phyloP scores from a whole-genome alignment of 2,113 vertebrate species.

The Vicugna pacos region DNA sequence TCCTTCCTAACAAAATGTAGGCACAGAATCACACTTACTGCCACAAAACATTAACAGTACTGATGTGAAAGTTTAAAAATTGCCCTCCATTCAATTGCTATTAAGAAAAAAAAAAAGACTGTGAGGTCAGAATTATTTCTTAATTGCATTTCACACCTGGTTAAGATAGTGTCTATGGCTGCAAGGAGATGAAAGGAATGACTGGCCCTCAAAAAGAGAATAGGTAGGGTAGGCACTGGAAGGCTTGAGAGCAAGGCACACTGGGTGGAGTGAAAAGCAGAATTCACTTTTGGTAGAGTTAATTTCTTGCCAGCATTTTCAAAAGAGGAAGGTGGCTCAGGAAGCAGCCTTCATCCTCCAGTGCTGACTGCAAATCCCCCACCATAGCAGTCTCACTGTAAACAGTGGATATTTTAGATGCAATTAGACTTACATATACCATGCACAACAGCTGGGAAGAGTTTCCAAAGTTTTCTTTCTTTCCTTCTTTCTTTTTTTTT shows the following conservation, averaged over 20 bases:
- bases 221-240: constrained; percentile 39
- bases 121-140: constrained; percentile 72
- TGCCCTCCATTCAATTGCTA: constrained; percentile 37
- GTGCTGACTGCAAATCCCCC: not conserved
- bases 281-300: constrained; percentile 71
- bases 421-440: constrained; percentile 77
- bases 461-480: constrained; percentile 85
- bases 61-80: not conserved
- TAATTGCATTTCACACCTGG: constrained; percentile 80
- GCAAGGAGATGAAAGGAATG: constrained; percentile 70
- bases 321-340: constrained; percentile 67
- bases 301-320: constrained; percentile 71
- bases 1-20: constrained; percentile 36
- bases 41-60: not conserved
- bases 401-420: constrained; percentile 66
- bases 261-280: constrained; percentile 66
- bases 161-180: constrained; percentile 69
- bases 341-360: constrained; percentile 40
- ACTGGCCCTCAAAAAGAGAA: constrained; percentile 68
- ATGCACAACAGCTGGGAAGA: constrained; percentile 83
- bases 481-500: constrained; percentile 14
- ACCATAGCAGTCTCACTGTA: constrained; percentile 66
- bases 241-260: constrained; percentile 39
- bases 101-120: not conserved
- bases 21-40: not conserved